Percentiles rank a stretch among this genome's conserved stretches.
Conservation (phyloP, 2,113 vertebrate species). For the Dicaeum eximium region DNA sequence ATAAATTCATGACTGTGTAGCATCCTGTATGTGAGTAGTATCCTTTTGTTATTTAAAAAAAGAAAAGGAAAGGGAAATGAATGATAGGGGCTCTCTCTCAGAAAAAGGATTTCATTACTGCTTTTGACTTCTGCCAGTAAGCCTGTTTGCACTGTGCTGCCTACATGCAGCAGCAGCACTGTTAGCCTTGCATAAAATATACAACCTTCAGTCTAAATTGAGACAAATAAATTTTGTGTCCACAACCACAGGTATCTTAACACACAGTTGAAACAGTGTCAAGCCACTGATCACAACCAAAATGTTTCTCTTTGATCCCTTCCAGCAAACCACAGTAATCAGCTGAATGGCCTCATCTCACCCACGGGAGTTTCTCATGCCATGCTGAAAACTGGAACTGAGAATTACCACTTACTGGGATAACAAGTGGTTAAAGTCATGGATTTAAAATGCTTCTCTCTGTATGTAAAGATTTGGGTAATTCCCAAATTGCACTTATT, state of each 20-base stretch:
- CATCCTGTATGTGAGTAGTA: neutral
- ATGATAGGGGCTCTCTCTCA: neutral
- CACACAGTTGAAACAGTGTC: neutral
- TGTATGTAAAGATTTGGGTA: neutral
- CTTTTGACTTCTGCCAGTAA: neutral
- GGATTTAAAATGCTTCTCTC: neutral
- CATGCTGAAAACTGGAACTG: neutral
- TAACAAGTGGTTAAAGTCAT: neutral
- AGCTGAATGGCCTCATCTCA: neutral
- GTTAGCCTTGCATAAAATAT: neutral
- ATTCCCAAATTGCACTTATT: neutral
- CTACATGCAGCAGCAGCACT: neutral
- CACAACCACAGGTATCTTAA: neutral
- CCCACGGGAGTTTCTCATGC: rapidly evolving
- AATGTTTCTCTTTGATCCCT: neutral
- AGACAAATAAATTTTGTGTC: neutral
- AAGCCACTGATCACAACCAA: neutral
- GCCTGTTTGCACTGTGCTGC: neutral
- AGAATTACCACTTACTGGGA: neutral
- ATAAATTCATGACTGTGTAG: neutral
- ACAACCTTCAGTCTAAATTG: neutral
- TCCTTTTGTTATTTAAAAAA: neutral
- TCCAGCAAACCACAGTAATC: neutral
- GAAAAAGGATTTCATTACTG: neutral
- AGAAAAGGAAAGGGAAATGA: neutral